Evolutionary conservation across 1,140 invertebrate genomes (phyloP).

Genomic region (Microplitis mediator): DNA sequence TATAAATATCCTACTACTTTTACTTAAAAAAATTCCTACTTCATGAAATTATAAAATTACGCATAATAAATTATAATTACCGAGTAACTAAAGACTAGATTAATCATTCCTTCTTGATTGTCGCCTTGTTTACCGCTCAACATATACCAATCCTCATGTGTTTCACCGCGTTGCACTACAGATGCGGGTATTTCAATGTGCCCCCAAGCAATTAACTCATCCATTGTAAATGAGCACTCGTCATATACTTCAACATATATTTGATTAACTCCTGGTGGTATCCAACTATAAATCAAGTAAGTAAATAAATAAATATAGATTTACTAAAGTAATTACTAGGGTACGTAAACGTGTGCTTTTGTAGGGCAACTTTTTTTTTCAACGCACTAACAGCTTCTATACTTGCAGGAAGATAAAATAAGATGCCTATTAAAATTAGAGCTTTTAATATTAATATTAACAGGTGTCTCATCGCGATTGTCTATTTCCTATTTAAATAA

Average conservation of each 20-base stretch:
- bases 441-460: too few species aligned
- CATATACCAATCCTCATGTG: conserved; percentile 92
- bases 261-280: conserved; percentile 85
- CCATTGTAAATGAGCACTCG: conserved; percentile 94
- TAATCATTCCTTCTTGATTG: conserved; percentile 86
- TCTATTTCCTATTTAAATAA: too few species aligned
- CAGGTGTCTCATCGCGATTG: too few species aligned
- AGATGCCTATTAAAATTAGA: too few species aligned
- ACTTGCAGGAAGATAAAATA: too few species aligned
- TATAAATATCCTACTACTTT: too few species aligned
- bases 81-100: conserved; percentile 76
- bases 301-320: too few species aligned
- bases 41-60: not conserved
- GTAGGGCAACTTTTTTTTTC: too few species aligned
- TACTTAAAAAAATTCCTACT: too few species aligned
- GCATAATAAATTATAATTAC: conserved; percentile 63
- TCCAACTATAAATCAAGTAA: conserved; percentile 65
- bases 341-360: too few species aligned
- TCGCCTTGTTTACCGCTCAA: conserved; percentile 93
- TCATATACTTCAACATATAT: conserved; percentile 95
- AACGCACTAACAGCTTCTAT: too few species aligned
- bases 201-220: conserved; percentile 93
- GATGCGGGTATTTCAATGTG: conserved; percentile 82
- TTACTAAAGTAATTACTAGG: too few species aligned
- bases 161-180: conserved; percentile 81